Conservation (phyloP, 2,113 vertebrate genomes). For the Calypte anna region DNA sequence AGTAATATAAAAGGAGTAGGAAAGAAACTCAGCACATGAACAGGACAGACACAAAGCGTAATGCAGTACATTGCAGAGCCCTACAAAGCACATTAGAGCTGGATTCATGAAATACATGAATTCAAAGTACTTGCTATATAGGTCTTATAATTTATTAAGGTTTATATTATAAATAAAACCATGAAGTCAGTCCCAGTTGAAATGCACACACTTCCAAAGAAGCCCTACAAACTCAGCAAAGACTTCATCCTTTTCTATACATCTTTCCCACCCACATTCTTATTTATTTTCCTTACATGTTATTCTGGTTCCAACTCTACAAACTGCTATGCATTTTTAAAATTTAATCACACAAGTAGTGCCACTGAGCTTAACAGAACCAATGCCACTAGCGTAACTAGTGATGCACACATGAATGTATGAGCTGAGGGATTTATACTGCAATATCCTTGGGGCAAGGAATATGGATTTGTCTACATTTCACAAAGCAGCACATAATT, state of each 20-base stretch:
- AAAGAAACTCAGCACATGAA: conserved; percentile 52
- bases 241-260: neutral
- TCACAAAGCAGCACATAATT: neutral
- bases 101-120: neutral
- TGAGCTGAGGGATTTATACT: neutral
- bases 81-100: conserved; percentile 17
- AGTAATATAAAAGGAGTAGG: conserved; percentile 42
- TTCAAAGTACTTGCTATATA: conserved; percentile 32
- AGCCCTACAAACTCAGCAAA: neutral
- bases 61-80: neutral
- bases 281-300: neutral
- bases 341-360: neutral
- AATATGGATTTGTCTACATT: neutral
- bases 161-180: conserved; percentile 47
- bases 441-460: neutral
- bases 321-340: neutral
- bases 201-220: neutral
- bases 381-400: accelerated
- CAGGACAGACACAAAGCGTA: conserved; percentile 6
- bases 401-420: neutral
- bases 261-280: neutral
- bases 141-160: conserved; percentile 53
- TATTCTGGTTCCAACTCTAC: neutral
- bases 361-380: neutral
- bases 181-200: neutral